Evolutionary conservation across 2,797 vertebrate genomes (phyloP), one percentile per base, ranked within the genome.

Genomic region (Gymnothorax reevesii): DNA sequence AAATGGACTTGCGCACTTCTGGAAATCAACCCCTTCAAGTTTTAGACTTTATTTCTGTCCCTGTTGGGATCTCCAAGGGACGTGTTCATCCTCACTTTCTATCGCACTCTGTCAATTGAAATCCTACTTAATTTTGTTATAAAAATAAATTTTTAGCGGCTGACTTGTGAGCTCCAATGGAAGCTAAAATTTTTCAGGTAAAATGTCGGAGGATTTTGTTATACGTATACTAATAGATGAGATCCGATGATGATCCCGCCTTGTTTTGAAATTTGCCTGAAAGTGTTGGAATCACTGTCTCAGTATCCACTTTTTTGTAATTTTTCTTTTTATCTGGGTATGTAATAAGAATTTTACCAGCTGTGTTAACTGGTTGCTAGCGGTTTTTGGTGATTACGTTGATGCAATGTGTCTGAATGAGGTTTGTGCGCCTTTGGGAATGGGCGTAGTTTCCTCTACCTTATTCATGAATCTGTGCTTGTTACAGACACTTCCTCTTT

Each of bases 401-500:
- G 27, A 4, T 75, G 75, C 17, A 7, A 17, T 79, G 42, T 2
- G 1, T 22, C 22, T 55, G 22, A n/a, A 33, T 20, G 20, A 33
- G 4, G 42, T 49, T 49, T 77, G 17, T 77, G 33, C 49, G 33
- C 15, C 15, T 17, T 33, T 52, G 73, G 33, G 73, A 17, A 15
- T 33, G 73, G 4, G 73, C 33, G 33, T 77, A 15, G 33, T 80
- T 80, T 55, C 77, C 77, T 55, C 77, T 55, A n/a, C 12, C 49
- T 54, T 55, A n/a, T 80, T n/a, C 54, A 49, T 22, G 77, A 79
- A 52, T 20, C 52, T 22, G 57, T 27, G 55, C n/a, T n/a, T 57
- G 82, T 83, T 60, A 2, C 82, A 59, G 55, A 54, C 57, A 83
- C 82, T 83, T 83, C 82, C 82, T 83, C n/a, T 83, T 83, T 27